Base-by-base conservation (phyloP, 2,888 invertebrate genomes). In the Cremastinae sp. region DNA sequence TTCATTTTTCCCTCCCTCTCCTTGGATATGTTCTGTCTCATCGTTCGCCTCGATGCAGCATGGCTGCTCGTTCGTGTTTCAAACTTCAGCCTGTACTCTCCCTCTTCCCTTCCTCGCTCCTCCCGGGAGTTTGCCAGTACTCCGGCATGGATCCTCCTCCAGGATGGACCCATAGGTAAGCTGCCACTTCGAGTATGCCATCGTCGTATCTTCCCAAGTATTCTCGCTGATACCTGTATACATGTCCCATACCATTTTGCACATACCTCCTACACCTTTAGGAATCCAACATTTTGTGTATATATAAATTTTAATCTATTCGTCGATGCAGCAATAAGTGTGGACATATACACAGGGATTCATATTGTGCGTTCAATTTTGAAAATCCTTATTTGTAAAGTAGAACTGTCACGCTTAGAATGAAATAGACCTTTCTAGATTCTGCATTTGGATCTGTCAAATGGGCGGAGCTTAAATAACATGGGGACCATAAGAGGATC, bases 31-130 rank as follows among this genome's bases (percentile, higher is more conserved):
- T 70, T n/a, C 16, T 3, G 53, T 20, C 28, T 53, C 49, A 18
- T 73, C 59, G 28, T 20, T 20, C 58, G n/a, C 49, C 34, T 28
- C 28, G 28, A 28, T 28, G 28, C 28, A 28, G 5, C 28, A 5
- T 53, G 53, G 47, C 71, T 71, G 66, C 53, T 28, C 28, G 53
- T 71, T 66, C 56, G 45, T 72, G 45, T 68, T 62, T 51, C 41
- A 45, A 45, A 9, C 54, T 66, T 53, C 41, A 18, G 22, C 51
- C 38, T 41, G 59, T n/a, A n/a, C n/a, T n/a, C n/a, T n/a, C n/a
- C 36, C 59, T 18, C 54, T 22, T 43, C 22, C 20, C 36, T 56
- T 34, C 38, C 34, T 69, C 71, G 47, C 71, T 56, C 68, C 65
- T 66, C 28, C 54, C 59, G 49, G 69, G 56, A 65, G 69, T 69